A percentile compares a stretch with the other conserved stretches of the same genome.
Evolutionary conservation across 1,140 invertebrate genomes (phyloP).

Genomic region (Saccostrea glomerata): DNA sequence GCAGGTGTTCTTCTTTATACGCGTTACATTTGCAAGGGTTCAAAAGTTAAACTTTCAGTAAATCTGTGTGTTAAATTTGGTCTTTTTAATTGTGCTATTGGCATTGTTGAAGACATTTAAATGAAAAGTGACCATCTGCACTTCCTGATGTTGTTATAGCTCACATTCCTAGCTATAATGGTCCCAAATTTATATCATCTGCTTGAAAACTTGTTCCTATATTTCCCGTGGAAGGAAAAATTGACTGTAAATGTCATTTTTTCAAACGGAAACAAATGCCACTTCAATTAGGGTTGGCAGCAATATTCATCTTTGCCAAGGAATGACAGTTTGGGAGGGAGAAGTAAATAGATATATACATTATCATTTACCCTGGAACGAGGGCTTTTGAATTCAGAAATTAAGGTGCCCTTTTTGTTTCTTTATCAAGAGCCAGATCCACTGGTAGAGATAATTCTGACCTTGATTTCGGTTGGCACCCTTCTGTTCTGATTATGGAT

Average conservation of each 20-base stretch:
- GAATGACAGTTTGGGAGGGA: constrained; percentile 57
- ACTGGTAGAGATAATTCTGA: constrained; percentile 36
- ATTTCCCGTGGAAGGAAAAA: no score
- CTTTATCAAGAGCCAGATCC: constrained; percentile 58
- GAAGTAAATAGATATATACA: constrained; percentile 53
- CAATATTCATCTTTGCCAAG: constrained; percentile 45
- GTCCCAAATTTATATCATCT: no score
- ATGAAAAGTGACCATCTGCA: no score
- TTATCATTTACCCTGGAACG: constrained; percentile 59
- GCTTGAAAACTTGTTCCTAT: no score
- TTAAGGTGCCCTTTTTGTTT: constrained; percentile 63
- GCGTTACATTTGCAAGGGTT: constrained; percentile 42
- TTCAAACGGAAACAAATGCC: no score
- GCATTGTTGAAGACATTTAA: constrained; percentile 50
- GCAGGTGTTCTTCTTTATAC: constrained; percentile 8
- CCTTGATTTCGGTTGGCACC: constrained; percentile 62
- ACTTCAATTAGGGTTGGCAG: constrained; percentile 40
- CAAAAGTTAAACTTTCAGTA: constrained; percentile 54
- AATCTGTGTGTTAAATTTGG: constrained; percentile 54
- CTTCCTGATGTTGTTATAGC: no score
- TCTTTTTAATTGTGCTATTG: constrained; percentile 53
- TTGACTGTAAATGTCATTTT: no score
- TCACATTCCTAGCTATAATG: no score
- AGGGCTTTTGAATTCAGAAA: constrained; percentile 56
- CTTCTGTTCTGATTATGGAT: constrained; percentile 55